A percentile compares a stretch with the other conserved stretches of the same genome.
phyloP scores from a whole-genome alignment of 2,888 invertebrate species.

The Cryptocephalus moraei region DNA sequence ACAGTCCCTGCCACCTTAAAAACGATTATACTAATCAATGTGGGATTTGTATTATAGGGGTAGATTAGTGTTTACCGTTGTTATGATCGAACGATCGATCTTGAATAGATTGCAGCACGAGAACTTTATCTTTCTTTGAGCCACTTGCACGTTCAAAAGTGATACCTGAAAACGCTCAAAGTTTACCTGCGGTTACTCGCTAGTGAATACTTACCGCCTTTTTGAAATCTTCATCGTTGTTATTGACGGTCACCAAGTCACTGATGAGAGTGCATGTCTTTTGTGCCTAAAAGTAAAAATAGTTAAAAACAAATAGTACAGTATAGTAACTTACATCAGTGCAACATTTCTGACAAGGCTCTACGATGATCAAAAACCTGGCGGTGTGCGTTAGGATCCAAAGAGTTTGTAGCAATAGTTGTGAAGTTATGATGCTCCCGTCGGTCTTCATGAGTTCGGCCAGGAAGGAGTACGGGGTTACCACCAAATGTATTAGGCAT shows the following conservation, averaged over 20 bases:
- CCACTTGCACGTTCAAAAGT: slow-evolving; percentile 8
- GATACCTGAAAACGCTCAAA: slow-evolving; percentile 7
- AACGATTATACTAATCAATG: background rate
- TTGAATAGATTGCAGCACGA: slow-evolving; percentile 12
- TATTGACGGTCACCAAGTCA: slow-evolving; percentile 2
- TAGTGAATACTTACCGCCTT: slow-evolving; percentile 3
- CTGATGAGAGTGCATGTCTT: slow-evolving; percentile 1
- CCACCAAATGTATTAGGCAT: slow-evolving; percentile 6
- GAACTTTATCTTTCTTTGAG: slow-evolving; percentile 9
- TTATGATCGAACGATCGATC: slow-evolving; percentile 12
- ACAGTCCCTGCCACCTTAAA: slow-evolving; percentile 7
- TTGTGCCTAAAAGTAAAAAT: slow-evolving; percentile 4
- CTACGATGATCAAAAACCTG: slow-evolving; percentile 6
- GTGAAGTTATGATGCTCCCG: background rate
- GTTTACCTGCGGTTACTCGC: background rate
- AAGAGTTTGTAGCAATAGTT: slow-evolving; percentile 1
- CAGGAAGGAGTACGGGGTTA: slow-evolving; percentile 8
- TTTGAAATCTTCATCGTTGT: slow-evolving; percentile 1
- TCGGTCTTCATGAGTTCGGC: slow-evolving; percentile 4
- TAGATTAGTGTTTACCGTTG: slow-evolving; percentile 8
- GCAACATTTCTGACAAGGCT: slow-evolving; percentile 7
- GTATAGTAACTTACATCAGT: slow-evolving; percentile 4
- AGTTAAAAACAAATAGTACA: background rate
- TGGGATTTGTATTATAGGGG: background rate
- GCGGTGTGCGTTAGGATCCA: slow-evolving; percentile 6